Percentiles rank a stretch among this genome's conserved stretches.
phyloP scores from a whole-genome alignment of 2,113 vertebrate species.

The Muntiacus muntjak region DNA sequence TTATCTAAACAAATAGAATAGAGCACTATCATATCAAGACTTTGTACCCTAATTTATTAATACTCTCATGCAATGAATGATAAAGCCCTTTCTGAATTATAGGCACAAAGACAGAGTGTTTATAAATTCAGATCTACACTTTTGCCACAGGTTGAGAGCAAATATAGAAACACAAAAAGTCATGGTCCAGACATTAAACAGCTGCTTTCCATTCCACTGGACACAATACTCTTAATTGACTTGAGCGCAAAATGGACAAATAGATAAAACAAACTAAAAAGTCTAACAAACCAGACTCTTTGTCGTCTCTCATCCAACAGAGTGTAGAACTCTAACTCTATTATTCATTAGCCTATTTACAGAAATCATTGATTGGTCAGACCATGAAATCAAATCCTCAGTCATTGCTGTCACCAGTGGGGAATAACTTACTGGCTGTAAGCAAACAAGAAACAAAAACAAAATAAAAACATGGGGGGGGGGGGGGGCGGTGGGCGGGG shows the following conservation, averaged over 20 bases:
- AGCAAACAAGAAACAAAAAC: background rate
- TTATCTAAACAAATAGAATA: background rate
- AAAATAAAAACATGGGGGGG: background rate
- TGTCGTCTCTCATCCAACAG: background rate
- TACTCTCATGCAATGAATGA: background rate
- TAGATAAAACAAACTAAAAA: slow-evolving; percentile 47
- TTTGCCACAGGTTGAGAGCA: background rate
- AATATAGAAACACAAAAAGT: background rate
- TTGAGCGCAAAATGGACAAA: slow-evolving; percentile 20
- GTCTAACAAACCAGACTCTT: background rate
- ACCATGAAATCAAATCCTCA: slow-evolving; percentile 30
- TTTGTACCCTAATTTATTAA: slow-evolving; percentile 5
- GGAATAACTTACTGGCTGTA: background rate
- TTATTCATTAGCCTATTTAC: slow-evolving; percentile 26
- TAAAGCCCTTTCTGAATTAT: background rate
- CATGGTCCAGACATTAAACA: background rate
- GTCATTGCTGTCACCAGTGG: background rate
- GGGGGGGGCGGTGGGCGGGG: rapidly evolving
- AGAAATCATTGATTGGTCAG: slow-evolving; percentile 12
- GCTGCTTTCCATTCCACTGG: background rate
- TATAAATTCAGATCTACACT: background rate
- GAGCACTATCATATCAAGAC: background rate
- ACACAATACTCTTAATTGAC: slow-evolving; percentile 10
- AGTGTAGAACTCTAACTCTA: background rate
- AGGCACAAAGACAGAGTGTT: background rate